Base-by-base conservation (phyloP, 1,140 invertebrate genomes). In the Muscidifurax raptorellus region DNA sequence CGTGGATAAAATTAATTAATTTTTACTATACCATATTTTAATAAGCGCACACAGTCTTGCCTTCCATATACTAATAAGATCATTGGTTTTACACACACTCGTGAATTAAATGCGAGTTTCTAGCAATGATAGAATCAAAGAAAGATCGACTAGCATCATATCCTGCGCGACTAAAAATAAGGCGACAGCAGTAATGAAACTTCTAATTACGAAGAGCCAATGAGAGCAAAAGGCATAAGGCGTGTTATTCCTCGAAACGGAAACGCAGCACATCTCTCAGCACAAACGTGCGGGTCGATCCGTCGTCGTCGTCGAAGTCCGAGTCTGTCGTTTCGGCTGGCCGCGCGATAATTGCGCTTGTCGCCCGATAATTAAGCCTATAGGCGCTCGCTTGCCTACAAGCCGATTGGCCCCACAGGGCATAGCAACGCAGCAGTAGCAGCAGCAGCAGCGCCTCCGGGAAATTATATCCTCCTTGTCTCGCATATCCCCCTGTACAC, bases 361-460 rank as follows among this genome's bases (percentile, higher is more conserved):
- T 84, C 71, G 77, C 25, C 78, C 78, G 52, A 80, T 84, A 80
- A 84, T 84, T 75, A 75, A 84, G 67, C 12, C 71, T 69, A 12
- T 30, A 36, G 71, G 52, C 22, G 4, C 69, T 18, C 30, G 27
- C 52, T 59, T 18, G 52, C 52, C 52, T 59, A 59, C 52, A 59
- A 59, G 52, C 52, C 52, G 22, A 59, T 59, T 59, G 52, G 52
- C 52, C 52, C 52, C 52, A 59, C n/a, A 18, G 52, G 52, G 52
- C 52, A 59, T 59, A 59, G 52, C 22, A 59, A 59, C 52, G 52
- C 18, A 59, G 52, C 22, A n/a, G 22, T 59, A n/a, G 22, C 52
- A 59, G 52, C 22, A 59, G 18, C 15, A 59, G 52, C 22, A 59
- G 52, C 6, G 80, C 80, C 69, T 74, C 22, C 80, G 67, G 69